Percentiles rank a stretch among this genome's conserved stretches.
Conservation (phyloP, 2,888 invertebrate species). For the Rhagophthalmus giganteus region DNA sequence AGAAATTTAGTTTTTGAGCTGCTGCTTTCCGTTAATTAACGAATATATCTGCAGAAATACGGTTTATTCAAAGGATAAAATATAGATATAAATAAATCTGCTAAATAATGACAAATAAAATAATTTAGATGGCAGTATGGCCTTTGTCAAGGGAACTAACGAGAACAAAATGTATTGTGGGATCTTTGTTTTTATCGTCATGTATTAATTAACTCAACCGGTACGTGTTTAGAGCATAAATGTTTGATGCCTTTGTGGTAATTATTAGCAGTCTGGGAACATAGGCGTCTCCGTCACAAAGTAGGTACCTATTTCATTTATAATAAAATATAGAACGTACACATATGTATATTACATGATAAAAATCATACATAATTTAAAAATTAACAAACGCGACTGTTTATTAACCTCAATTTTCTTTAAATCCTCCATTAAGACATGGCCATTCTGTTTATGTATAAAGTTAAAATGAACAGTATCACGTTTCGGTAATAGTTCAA, state of each 20-base stretch:
- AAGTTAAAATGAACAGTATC: too few relatives aligned
- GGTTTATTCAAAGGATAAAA: background rate
- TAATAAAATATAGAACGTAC: constrained; percentile 5
- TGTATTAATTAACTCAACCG: constrained; percentile 4
- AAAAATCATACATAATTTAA: too few relatives aligned
- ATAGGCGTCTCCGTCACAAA: too few relatives aligned
- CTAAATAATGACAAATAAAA: background rate
- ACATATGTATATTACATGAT: too few relatives aligned
- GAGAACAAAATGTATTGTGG: constrained; percentile 1
- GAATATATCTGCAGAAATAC: background rate
- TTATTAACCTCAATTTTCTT: too few relatives aligned
- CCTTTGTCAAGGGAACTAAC: background rate
- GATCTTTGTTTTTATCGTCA: constrained; percentile 2
- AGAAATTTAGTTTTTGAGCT: constrained; percentile 14
- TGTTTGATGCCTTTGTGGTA: constrained; percentile 5
- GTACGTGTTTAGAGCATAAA: constrained; percentile 6
- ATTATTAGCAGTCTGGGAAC: constrained; percentile 6
- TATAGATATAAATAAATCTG: background rate
- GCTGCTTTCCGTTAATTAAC: constrained; percentile 14
- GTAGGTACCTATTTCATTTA: constrained; percentile 4
- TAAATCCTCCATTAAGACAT: too few relatives aligned
- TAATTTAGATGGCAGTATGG: background rate
- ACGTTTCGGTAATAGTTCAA: too few relatives aligned
- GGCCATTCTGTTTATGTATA: too few relatives aligned
- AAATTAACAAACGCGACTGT: too few relatives aligned